phyloP scores from a whole-genome alignment of 2,797 vertebrate species.

The Sardinella longiceps region DNA sequence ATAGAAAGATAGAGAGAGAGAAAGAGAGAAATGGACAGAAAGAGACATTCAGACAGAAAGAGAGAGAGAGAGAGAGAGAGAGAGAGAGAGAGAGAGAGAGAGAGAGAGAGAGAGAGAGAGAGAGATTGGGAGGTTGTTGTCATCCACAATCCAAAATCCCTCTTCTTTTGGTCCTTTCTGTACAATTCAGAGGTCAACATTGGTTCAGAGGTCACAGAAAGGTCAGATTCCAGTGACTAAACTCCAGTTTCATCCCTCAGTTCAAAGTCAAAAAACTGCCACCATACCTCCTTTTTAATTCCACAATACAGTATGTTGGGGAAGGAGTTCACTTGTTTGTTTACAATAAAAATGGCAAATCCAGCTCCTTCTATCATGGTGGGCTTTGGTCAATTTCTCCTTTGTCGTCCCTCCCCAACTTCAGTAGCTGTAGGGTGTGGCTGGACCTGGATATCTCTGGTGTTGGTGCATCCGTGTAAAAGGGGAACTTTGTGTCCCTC shows the following conservation, averaged over 20 bases:
- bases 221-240: background rate
- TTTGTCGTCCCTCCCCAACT: background rate
- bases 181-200: conserved; percentile 31
- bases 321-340: background rate
- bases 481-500: conserved; percentile 36
- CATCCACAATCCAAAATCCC: conserved; percentile 1
- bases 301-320: background rate
- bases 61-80: conserved; percentile 18
- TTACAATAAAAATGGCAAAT: background rate
- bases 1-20: conserved; percentile 24
- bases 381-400: background rate
- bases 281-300: background rate
- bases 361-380: background rate
- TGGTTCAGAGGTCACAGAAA: background rate
- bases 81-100: background rate
- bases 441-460: background rate
- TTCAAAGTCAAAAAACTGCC: background rate
- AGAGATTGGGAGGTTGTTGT: conserved; percentile 2
- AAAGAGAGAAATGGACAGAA: conserved; percentile 32
- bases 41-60: conserved; percentile 32
- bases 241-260: background rate
- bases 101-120: background rate
- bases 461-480: conserved; percentile 16
- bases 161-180: conserved; percentile 42
- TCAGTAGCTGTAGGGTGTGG: background rate